Base-by-base conservation (phyloP, 2,888 invertebrate species). In the Lampropteryx suffumata region DNA sequence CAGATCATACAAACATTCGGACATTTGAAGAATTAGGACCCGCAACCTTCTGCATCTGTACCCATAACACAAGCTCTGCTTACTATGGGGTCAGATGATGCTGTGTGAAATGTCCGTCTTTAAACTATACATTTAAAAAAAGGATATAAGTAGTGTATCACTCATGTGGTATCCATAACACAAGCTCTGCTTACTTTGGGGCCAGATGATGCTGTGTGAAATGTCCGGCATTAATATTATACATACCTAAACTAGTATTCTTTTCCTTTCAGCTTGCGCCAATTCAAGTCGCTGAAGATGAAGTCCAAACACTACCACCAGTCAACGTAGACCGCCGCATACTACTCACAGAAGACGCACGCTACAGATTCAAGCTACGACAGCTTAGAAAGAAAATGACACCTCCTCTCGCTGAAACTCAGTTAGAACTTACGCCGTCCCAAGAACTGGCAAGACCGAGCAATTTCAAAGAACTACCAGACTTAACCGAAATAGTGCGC, bases 381-480 rank as follows among this genome's bases (percentile, higher is more conserved):
- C 86, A 91, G 44, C 58, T 88, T 0, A 71, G 86, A 9, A 76
- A 76, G 43, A 83, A 82, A 50, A 74, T 82, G 54, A 84, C 81
- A 0, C 68, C 77, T 1, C 90, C 90, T 0, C 73, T 89, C 0
- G 63, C 73, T 1, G 83, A 87, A 44, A 51, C 64, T 3, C 65
- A 71, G 0, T 1, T 66, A 0, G 66, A 70, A 9, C 55, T 76
- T 1, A 75, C 85, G 0, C 66, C 86, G 0, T 82, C 89, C 1
- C 76, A 92, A 36, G 94, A 94, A 62, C 70, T 94, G 5, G 62
- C 69, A 0, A 85, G 92, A 35, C 91, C 90, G 0, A 90, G 81
- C 49, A 94, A 94, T 65, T 94, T 93, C 59, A 80, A 84, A 39
- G 71, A 80, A 11, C 70, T 94, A 30, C 93, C 93, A 0, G 94